These are phyloP conservation scores for Gasterosteus aculeatus DNA, from an alignment of 2,113 vertebrate genomes.

Conservation along the genomic window DNA sequence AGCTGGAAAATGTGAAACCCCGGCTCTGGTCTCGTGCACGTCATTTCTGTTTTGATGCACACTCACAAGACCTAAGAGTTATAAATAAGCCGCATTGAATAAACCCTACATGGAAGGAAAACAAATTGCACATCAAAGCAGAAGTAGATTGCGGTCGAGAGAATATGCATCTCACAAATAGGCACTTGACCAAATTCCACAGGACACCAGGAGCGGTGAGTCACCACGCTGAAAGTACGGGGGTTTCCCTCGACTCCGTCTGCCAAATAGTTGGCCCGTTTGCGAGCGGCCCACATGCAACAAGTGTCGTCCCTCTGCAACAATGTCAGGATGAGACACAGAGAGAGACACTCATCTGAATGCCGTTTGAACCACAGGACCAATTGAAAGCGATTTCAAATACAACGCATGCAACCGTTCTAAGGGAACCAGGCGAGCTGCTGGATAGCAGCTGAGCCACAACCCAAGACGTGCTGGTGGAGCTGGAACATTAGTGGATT, in stretches of 20 bases:
- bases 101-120: conserved; percentile 15
- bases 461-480: neutral
- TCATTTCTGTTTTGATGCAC: conserved; percentile 64
- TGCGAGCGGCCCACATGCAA: conserved; percentile 54
- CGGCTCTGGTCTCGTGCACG: conserved; percentile 25
- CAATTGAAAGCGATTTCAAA: conserved; percentile 2
- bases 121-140: conserved; percentile 54
- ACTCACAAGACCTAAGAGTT: conserved; percentile 62
- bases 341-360: conserved; percentile 13
- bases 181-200: conserved; percentile 77
- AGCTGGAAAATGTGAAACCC: conserved; percentile 51
- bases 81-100: conserved; percentile 53
- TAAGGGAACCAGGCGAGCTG: neutral
- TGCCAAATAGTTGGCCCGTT: conserved; percentile 62
- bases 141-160: conserved; percentile 58
- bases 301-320: conserved; percentile 37
- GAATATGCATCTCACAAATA: conserved; percentile 25
- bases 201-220: conserved; percentile 74
- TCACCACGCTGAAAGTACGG: conserved; percentile 73
- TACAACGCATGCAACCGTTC: neutral
- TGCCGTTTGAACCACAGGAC: neutral
- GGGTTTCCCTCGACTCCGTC: conserved; percentile 73
- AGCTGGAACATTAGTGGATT: neutral
- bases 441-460: neutral
- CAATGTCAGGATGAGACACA: conserved; percentile 40